These are phyloP conservation scores for Sclerurus mexicanus DNA, from an alignment of 2,113 vertebrate genomes.

Conservation along the genomic window DNA sequence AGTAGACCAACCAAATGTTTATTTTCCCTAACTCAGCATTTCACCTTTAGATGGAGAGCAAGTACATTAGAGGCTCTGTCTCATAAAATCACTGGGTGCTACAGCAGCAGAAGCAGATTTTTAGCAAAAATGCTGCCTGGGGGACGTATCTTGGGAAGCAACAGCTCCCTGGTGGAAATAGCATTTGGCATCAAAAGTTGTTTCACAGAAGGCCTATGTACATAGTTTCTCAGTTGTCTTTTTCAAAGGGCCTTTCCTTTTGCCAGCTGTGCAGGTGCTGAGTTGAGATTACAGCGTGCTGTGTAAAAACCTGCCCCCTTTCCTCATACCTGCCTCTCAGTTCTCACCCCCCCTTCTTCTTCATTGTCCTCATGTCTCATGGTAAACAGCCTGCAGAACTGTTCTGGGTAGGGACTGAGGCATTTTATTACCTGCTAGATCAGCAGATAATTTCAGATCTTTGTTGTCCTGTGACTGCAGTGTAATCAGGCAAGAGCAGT, in stretches of 20 bases:
- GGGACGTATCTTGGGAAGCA: conserved; percentile 15
- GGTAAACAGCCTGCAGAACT: background rate
- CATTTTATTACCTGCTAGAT: background rate
- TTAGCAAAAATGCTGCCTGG: background rate
- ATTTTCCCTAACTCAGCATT: background rate
- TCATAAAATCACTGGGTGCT: background rate
- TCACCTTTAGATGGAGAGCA: background rate
- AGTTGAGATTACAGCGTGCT: conserved; percentile 16
- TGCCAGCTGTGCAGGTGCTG: conserved; percentile 9
- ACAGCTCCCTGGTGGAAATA: conserved; percentile 1
- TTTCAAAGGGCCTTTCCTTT: conserved; percentile 22
- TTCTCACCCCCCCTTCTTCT: background rate
- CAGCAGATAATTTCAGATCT: background rate
- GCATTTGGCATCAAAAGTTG: conserved; percentile 27
- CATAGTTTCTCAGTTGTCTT: background rate
- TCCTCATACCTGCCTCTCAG: background rate
- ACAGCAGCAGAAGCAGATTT: background rate
- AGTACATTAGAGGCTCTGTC: background rate
- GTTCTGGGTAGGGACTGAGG: background rate
- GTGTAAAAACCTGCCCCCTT: background rate
- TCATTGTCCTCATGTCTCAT: background rate
- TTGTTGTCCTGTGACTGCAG: background rate
- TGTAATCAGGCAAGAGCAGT: background rate
- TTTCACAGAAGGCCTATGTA: background rate
- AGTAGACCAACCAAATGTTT: background rate